Evolutionary conservation across 2,888 invertebrate genomes (phyloP).

Genomic region (Nymphalis c-album): DNA sequence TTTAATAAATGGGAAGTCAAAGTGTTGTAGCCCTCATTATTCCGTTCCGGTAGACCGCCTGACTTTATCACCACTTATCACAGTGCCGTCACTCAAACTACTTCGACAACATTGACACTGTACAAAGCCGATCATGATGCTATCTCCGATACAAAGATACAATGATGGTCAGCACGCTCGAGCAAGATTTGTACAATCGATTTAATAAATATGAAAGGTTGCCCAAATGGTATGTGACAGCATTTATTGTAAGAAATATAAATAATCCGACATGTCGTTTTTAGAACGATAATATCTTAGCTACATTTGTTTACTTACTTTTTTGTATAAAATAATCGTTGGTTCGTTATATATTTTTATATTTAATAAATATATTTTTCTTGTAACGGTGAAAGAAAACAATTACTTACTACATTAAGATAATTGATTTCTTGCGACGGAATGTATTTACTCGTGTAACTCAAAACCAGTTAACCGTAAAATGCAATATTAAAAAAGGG

Average conservation of each 20-base stretch:
- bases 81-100: conserved; percentile 46
- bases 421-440: conserved; percentile 42
- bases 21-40: conserved; percentile 62
- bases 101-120: conserved; percentile 32
- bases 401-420: conserved; percentile 21
- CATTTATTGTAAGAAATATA: conserved; percentile 1
- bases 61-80: conserved; percentile 44
- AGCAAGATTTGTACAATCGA: conserved; percentile 22
- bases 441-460: conserved; percentile 54
- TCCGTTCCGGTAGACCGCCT: conserved; percentile 55
- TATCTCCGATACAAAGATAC: conserved; percentile 24
- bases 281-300: neutral
- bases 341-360: too few species aligned
- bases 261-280: conserved; percentile 4
- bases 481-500: conserved; percentile 74
- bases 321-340: neutral
- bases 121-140: conserved; percentile 30
- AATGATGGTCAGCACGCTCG: conserved; percentile 20
- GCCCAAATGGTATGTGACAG: conserved; percentile 8
- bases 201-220: conserved; percentile 15
- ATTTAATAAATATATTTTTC: neutral
- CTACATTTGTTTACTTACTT: neutral
- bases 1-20: conserved; percentile 39
- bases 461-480: conserved; percentile 61
- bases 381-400: neutral